Base-by-base conservation (phyloP, 2,888 invertebrate genomes). In the Cerastis leucographa region DNA sequence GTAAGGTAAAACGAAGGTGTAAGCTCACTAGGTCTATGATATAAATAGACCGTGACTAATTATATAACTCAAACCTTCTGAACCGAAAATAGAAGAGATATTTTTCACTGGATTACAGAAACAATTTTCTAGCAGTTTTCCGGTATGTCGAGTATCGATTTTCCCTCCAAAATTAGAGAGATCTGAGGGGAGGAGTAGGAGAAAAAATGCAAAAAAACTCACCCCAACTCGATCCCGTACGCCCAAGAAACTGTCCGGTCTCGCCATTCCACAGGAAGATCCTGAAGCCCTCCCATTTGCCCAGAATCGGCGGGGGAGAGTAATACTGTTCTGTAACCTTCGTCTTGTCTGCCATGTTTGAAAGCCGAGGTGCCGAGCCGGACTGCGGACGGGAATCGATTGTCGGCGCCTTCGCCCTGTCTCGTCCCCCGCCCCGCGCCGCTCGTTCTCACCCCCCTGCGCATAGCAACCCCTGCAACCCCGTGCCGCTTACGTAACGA, bases 151-250 rank as follows among this genome's bases (percentile, higher is more conserved):
- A 22, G 67, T 76, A 81, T 85, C 61, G 79, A 84, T 88, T 91
- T 93, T 94, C 94, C 94, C 94, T 92, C 93, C 93, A 92, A 94
- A 93, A 91, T 44, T 71, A 75, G 74, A 85, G 79, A 69, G 73
- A 78, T 62, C 51, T 70, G 35, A 61, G 68, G 73, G 46, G 49
- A 76, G 56, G 40, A 40, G 4, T 46, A 25, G 44, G 56, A 77
- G 73, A 61, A 69, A 75, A 76, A 76, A 81, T 71, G 62, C n/a
- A n/a, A n/a, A 84, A 54, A 82, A 72, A 98, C 99, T 99, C 94
- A 99, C 99, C 99, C 99, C 99, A 99, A 97, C 99, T 99, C 93
- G 98, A 97, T 90, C 98, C 99, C 84, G 99, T 99, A 90, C 99
- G 97, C 90, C 99, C 99, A 90, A 99, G 97, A 95, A 99, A 98